A percentile compares a stretch with the other conserved stretches of the same genome.
These are phyloP conservation scores for Porites divaricata DNA, from an alignment of 92 coral and sea anemone species.

Conservation along the genomic window DNA sequence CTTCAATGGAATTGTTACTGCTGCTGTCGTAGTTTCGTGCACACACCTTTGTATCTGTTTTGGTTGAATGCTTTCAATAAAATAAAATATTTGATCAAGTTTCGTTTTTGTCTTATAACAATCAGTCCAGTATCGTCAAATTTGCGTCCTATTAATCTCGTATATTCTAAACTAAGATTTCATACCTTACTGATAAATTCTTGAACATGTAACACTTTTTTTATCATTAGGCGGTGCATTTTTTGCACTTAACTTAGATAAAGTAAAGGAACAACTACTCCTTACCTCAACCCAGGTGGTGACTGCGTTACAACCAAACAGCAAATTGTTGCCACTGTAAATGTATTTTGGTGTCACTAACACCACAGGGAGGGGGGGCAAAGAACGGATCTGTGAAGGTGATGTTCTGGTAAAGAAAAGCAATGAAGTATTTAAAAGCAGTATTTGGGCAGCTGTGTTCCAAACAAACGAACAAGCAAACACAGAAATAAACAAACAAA, in stretches of 20 bases:
- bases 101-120: not conserved
- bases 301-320: not conserved
- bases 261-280: not conserved
- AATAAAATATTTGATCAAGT: not conserved
- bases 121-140: not conserved
- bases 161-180: too few species aligned
- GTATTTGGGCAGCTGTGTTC: not conserved
- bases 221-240: not conserved
- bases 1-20: not conserved
- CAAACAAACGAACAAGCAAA: too few species aligned
- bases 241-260: not conserved
- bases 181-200: too few species aligned
- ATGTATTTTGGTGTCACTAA: not conserved
- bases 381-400: not conserved
- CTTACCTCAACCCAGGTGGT: not conserved
- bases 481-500: too few species aligned
- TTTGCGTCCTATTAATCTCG: too few species aligned
- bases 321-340: not conserved
- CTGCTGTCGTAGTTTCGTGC: not conserved
- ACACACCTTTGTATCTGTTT: not conserved
- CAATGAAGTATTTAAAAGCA: not conserved
- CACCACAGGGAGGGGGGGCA: slow-evolving; percentile 1
- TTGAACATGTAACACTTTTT: not conserved
- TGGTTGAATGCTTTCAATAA: not conserved
- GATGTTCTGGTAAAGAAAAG: not conserved